Evolutionary conservation across 2,888 invertebrate species (phyloP), one percentile per base, ranked within the genome.

Genomic region (Lasioglossum figueresi): DNA sequence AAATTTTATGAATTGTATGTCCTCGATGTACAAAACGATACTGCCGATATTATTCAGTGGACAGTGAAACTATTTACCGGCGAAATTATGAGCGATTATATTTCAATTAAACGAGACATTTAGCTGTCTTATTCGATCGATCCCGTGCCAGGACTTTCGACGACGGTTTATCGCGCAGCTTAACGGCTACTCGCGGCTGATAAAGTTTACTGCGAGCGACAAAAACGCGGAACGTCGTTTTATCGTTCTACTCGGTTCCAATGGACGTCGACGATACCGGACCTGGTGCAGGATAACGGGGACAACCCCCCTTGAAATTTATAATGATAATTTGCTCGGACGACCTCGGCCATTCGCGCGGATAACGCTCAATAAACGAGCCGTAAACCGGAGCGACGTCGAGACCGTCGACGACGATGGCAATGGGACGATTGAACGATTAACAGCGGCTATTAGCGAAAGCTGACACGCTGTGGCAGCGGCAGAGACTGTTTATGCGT

Each of bases 251-350:
- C 71, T 71, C 12, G 23, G 71, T 14, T 27, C 31, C 63, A 37
- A 52, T 19, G n/a, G 80, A 74, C 19, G 66, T 14, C 23, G 12
- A 52, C n/a, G 73, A 68, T 52, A 74, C 59, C n/a, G 34, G 52
- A 52, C 52, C 52, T n/a, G 52, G 10, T 10, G 10, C 23, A 23
- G 52, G 10, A 52, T 52, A 52, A 52, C 23, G n/a, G n/a, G 8
- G n/a, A 52, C 52, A 14, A 3, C 56, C 4, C 19, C 12, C 10
- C 19, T 27, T 16, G 23, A 37, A 76, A 76, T 76, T 76, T 76
- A 45, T 70, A 70, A 71, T 74, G 68, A 70, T 59, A 68, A 82
- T 80, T 81, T 48, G 63, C 40, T 16, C 12, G 48, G 68, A 19
- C 40, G 52, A 68, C 6, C 31, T 23, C 14, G 79, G 31, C 16